A percentile compares a stretch with the other conserved stretches of the same genome.
These are phyloP conservation scores for Lithophane leautieri DNA, from an alignment of 2,888 invertebrate species.

Conservation along the genomic window DNA sequence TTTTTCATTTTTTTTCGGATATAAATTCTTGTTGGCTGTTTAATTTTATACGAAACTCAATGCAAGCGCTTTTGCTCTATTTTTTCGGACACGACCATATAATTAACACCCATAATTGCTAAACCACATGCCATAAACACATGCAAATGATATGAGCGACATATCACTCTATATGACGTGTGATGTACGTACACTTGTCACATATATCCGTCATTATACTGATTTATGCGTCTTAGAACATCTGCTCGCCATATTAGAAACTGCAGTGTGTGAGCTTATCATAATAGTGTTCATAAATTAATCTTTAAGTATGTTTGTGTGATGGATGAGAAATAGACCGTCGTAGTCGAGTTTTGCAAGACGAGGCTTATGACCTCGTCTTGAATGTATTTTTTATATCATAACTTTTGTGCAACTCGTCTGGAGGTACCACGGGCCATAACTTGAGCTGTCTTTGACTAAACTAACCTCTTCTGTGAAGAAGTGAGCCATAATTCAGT, in stretches of 20 bases:
- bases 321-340: conserved; percentile 25
- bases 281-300: conserved; percentile 27
- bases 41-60: not conserved
- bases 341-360: not conserved
- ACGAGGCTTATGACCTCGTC: not conserved
- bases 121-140: conserved; percentile 63
- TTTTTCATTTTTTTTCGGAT: too few relatives aligned
- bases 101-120: conserved; percentile 47
- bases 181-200: conserved; percentile 67
- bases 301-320: conserved; percentile 32
- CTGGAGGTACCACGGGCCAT: not conserved
- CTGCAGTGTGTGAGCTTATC: conserved; percentile 56
- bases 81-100: conserved; percentile 15
- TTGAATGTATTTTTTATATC: not conserved
- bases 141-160: conserved; percentile 68
- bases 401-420: not conserved
- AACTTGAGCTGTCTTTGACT: not conserved
- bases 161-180: conserved; percentile 60
- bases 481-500: not conserved
- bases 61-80: not conserved
- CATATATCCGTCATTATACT: conserved; percentile 70
- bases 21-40: too few relatives aligned
- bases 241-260: conserved; percentile 74
- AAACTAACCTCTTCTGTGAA: too few relatives aligned
- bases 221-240: conserved; percentile 72